Base-by-base conservation (phyloP, 2,797 vertebrate genomes). In the Acomys russatus region DNA sequence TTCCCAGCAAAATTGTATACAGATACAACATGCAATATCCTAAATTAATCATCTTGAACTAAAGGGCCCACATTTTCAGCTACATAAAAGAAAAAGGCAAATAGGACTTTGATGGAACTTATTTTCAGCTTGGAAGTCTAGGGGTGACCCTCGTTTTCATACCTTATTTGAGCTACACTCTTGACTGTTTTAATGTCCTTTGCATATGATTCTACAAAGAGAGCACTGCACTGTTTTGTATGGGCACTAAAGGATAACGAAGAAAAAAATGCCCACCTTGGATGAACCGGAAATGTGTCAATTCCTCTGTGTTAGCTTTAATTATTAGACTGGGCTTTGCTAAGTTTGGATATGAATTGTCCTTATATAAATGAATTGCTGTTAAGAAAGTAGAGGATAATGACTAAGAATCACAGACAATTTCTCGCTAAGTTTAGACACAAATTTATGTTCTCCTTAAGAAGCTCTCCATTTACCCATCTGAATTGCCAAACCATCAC, bases 21-120 rank as follows among this genome's bases (percentile, higher is more conserved):
- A 74, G 96, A 85, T 95, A 94, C 80, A 96, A 93, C 94, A 54
- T 20, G 94, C 12, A 94, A 94, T 96, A 97, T 98, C 59, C 80
- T 88, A 88, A 98, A 97, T 98, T 95, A 97, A 82, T 91, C 79
- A 88, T 90, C 89, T 97, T 87, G 9, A 97, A 97, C 90, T 61
- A 92, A 97, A 96, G 51, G 5, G 56, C 85, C 3, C 51, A 95
- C 59, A 83, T 83, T 30, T 97, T 97, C 78, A 93, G 54, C 68
- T 83, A 89, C 12, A 90, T 25, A 96, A 91, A 92, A 90, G 70
- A 96, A 82, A 96, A 61, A 95, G 92, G 11, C 76, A 95, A 97
- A 90, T 88, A 94, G 90, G n/a, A 84, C 93, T 97, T 92, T 96
- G 54, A 94, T 90, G 56, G 95, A 96, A 93, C 6, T 44, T 85